These are phyloP conservation scores for Cephus sareptanus DNA, from an alignment of 2,888 invertebrate species.

Conservation along the genomic window DNA sequence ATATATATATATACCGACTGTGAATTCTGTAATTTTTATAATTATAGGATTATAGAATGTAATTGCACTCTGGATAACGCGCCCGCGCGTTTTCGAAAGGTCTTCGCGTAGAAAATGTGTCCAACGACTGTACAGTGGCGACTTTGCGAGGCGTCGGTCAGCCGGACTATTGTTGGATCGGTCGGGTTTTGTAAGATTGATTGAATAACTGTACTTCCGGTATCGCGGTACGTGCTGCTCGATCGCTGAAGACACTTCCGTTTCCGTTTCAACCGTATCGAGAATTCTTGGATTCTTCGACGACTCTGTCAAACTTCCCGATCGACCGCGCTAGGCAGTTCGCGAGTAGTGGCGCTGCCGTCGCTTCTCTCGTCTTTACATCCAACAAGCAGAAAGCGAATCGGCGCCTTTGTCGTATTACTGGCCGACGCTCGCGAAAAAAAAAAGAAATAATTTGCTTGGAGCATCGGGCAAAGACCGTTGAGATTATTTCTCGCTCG, in stretches of 20 bases:
- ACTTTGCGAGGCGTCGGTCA: not conserved
- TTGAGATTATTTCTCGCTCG: not conserved
- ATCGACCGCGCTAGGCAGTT: not conserved
- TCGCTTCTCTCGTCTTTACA: not conserved
- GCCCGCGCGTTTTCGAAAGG: not conserved
- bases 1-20: not conserved
- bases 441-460: not conserved
- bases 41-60: conserved; percentile 3
- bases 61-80: not conserved
- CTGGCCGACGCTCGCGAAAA: not conserved
- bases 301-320: not conserved
- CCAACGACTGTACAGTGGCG: not conserved
- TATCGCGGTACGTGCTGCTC: not conserved
- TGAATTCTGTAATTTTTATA: conserved; percentile 5
- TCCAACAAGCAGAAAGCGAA: not conserved
- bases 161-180: not conserved
- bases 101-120: not conserved
- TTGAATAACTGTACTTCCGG: not conserved
- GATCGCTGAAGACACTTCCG: not conserved
- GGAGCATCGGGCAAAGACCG: not conserved
- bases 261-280: not conserved
- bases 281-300: not conserved
- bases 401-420: not conserved
- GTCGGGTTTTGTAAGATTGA: not conserved
- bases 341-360: not conserved